phyloP scores from a whole-genome alignment of 92 coral and sea anemone genomes.

The Porites lobata region DNA sequence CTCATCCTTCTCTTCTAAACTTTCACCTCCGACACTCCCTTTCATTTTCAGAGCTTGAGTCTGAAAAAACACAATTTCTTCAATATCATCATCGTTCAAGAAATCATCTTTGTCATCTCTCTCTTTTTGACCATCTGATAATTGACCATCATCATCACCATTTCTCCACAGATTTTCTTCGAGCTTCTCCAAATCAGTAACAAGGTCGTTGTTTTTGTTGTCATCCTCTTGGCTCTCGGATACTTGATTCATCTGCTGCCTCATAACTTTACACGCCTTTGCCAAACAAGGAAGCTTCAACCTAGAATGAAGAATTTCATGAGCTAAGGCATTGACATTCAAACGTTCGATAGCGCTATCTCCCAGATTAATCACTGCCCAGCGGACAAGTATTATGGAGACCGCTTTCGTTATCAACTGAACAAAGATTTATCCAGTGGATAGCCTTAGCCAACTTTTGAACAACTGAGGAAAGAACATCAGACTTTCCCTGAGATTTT shows the following conservation, averaged over 20 bases:
- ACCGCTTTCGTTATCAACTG: too few species aligned
- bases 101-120: constrained; percentile 36
- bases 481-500: too few species aligned
- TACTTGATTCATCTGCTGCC: neutral
- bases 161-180: constrained; percentile 59
- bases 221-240: constrained; percentile 25
- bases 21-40: constrained; percentile 26
- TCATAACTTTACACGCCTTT: constrained; percentile 56
- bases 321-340: too few species aligned
- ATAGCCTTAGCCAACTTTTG: too few species aligned
- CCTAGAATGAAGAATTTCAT: constrained; percentile 38
- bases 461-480: too few species aligned
- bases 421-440: too few species aligned
- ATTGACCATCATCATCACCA: constrained; percentile 13
- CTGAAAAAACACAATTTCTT: constrained; percentile 84
- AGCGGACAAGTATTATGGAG: too few species aligned
- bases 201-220: neutral
- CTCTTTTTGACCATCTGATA: neutral
- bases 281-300: constrained; percentile 61
- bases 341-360: too few species aligned
- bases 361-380: too few species aligned
- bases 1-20: neutral
- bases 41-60: constrained; percentile 72
- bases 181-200: constrained; percentile 57
- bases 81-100: constrained; percentile 88